phyloP scores from a whole-genome alignment of 1,140 invertebrate genomes.

The Matsumurasca onukii region DNA sequence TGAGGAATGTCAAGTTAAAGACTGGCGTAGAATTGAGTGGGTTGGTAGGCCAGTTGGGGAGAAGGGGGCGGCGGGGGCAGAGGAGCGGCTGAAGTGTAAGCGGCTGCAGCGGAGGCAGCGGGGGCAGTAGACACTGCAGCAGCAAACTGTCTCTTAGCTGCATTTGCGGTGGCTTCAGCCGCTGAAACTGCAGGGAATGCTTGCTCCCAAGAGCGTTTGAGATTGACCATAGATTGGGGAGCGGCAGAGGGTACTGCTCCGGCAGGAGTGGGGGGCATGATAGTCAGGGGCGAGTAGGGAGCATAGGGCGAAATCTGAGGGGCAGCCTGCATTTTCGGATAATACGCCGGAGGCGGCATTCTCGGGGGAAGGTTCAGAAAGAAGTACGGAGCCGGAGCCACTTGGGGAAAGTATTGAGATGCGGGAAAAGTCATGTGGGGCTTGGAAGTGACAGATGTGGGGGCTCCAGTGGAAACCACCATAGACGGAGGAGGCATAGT shows the following conservation, averaged over 20 bases:
- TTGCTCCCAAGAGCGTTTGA: conserved; percentile 39
- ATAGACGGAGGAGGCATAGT: conserved; percentile 6
- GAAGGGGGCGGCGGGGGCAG: conserved; percentile 6
- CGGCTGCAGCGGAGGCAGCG: background rate
- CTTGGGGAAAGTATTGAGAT: conserved; percentile 17
- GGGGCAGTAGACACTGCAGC: background rate
- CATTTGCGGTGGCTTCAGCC: conserved; percentile 34
- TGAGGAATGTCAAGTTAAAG: background rate
- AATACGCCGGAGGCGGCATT: conserved; percentile 24
- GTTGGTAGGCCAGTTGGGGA: conserved; percentile 20
- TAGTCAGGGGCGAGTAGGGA: conserved; percentile 7
- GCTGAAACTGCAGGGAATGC: conserved; percentile 39
- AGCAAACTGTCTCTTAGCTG: conserved; percentile 23
- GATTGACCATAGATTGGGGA: conserved; percentile 5
- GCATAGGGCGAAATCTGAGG: background rate
- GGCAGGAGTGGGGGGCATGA: conserved; percentile 15
- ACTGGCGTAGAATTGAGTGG: conserved; percentile 30
- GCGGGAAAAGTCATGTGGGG: conserved; percentile 12
- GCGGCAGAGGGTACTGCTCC: conserved; percentile 1
- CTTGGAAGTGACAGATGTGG: conserved; percentile 7
- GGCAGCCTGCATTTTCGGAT: conserved; percentile 22
- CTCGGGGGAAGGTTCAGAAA: conserved; percentile 28
- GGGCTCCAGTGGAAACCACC: background rate
- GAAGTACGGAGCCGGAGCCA: conserved; percentile 20
- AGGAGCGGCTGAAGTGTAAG: conserved; percentile 8